Percentiles rank a stretch among this genome's conserved stretches.
Conservation (phyloP, 2,888 invertebrate genomes). For the Caenorhabditis afra region DNA sequence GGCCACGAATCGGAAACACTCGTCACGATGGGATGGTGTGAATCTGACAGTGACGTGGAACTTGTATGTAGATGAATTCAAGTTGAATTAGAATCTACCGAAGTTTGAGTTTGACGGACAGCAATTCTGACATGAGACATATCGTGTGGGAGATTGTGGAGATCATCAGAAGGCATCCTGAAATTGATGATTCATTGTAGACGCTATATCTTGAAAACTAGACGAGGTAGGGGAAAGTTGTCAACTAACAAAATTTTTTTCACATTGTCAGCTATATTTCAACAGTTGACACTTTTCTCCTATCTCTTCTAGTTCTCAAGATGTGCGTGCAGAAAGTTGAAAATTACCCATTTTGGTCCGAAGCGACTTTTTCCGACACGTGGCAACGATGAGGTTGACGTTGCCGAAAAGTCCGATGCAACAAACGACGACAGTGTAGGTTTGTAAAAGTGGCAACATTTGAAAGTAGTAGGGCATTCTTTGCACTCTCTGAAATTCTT, state of each 20-base stretch:
- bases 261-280: too few species aligned
- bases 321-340: too few species aligned
- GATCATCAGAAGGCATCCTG: constrained; percentile 53
- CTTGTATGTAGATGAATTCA: too few species aligned
- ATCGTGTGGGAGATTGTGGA: constrained; percentile 56
- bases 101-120: constrained; percentile 51
- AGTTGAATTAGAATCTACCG: constrained; percentile 25
- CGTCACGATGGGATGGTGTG: constrained; percentile 54
- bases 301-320: too few species aligned
- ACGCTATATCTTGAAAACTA: too few species aligned
- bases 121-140: constrained; percentile 48
- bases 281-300: too few species aligned
- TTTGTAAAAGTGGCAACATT: constrained; percentile 38
- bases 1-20: constrained; percentile 56
- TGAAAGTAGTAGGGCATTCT: constrained; percentile 40
- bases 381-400: constrained; percentile 50
- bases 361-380: constrained; percentile 41
- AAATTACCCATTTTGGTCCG: constrained; percentile 55
- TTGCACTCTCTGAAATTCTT: too few species aligned
- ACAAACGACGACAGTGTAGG: constrained; percentile 49
- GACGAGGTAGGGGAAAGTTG: too few species aligned
- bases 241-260: too few species aligned
- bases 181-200: background rate
- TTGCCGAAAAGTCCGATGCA: constrained; percentile 52
- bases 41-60: constrained; percentile 19